Percentiles rank a stretch among this genome's conserved stretches.
Conservation (phyloP, 2,113 vertebrate genomes). For the Dolichotis patagonum region DNA sequence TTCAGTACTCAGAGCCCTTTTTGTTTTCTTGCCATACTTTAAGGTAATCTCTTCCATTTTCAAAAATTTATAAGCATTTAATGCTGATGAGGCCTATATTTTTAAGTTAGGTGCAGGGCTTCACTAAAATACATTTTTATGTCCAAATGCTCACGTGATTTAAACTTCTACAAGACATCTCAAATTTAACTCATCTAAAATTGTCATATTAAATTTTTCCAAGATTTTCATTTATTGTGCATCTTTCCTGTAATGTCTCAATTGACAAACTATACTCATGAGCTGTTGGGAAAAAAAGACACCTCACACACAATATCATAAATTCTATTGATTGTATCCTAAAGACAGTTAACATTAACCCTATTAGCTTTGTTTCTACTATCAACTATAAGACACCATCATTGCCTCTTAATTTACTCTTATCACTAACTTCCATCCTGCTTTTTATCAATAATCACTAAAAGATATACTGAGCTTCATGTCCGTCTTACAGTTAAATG, state of each 20-base stretch:
- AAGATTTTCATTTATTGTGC: background rate
- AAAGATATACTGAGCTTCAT: background rate
- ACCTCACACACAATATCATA: background rate
- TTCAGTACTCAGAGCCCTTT: background rate
- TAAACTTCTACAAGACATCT: background rate
- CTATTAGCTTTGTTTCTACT: constrained; percentile 18
- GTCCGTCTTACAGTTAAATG: background rate
- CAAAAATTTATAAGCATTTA: background rate
- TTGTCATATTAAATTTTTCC: background rate
- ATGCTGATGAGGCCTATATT: background rate
- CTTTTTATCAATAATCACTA: background rate
- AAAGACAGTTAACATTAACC: background rate
- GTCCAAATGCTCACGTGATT: background rate
- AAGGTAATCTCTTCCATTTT: background rate
- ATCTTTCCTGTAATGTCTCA: background rate
- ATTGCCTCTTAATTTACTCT: background rate
- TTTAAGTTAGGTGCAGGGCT: background rate
- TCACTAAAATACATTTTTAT: background rate
- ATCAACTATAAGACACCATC: background rate
- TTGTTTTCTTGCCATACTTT: background rate
- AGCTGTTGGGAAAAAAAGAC: background rate
- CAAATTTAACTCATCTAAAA: background rate
- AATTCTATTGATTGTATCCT: background rate
- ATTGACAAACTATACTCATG: background rate
- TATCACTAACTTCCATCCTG: background rate